Evolutionary conservation across 2,113 vertebrate species (phyloP).

Genomic region (Australoheros scitulus): DNA sequence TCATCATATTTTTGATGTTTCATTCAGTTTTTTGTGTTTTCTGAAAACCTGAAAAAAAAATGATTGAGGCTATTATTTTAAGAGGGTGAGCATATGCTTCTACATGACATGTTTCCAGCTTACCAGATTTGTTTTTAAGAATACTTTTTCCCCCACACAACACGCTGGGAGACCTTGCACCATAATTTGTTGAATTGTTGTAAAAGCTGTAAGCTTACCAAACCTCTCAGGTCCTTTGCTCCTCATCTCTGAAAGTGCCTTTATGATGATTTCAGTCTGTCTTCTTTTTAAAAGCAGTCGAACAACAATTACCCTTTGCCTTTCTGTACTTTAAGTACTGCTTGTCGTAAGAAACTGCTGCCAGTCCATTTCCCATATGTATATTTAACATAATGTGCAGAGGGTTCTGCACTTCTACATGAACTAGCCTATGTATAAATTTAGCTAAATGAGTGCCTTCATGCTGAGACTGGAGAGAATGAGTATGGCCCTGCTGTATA

Average conservation of each 20-base stretch:
- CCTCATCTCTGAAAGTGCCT: background rate
- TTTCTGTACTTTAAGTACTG: background rate
- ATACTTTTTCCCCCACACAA: background rate
- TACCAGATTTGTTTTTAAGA: background rate
- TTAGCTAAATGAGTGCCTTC: background rate
- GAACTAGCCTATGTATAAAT: background rate
- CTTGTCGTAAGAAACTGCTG: background rate
- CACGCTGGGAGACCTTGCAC: background rate
- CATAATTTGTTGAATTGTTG: background rate
- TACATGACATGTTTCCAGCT: background rate
- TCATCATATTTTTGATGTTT: too few species aligned
- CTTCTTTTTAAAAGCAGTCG: background rate
- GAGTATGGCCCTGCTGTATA: conserved; percentile 37
- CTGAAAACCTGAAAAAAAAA: too few species aligned
- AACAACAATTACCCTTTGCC: background rate
- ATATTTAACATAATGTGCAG: background rate
- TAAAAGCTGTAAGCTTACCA: background rate
- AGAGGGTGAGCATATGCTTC: too few species aligned
- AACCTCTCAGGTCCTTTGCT: background rate
- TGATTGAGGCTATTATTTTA: too few species aligned
- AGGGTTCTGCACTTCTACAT: background rate
- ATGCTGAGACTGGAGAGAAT: background rate
- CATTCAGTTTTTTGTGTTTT: too few species aligned
- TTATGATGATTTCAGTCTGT: background rate
- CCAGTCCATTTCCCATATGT: background rate